phyloP scores from a whole-genome alignment of 2,113 vertebrate species.

The Phalacrocorax brasilianus region DNA sequence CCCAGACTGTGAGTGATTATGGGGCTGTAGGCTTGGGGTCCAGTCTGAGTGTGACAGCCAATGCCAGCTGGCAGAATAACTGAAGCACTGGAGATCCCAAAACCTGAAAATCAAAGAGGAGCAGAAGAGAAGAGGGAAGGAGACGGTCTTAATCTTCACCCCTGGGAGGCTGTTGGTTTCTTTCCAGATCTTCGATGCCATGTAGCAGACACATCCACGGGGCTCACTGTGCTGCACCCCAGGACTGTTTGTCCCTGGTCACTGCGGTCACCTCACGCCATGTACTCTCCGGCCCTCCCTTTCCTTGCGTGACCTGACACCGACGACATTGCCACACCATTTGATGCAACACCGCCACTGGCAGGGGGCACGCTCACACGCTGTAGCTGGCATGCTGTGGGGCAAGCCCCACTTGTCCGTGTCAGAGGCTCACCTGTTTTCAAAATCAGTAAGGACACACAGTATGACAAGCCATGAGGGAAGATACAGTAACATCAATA shows the following conservation, averaged over 20 bases:
- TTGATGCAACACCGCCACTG: fast-evolving
- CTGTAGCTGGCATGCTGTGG: fast-evolving
- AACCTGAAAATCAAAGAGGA: not conserved
- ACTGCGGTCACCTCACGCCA: not conserved
- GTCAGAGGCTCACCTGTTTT: not conserved
- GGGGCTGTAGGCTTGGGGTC: not conserved
- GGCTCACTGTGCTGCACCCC: not conserved
- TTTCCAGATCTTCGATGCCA: not conserved
- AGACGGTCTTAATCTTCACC: not conserved
- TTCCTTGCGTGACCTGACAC: not conserved
- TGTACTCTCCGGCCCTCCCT: not conserved
- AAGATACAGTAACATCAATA: not conserved
- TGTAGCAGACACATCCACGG: not conserved
- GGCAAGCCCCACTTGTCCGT: not conserved
- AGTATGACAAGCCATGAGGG: not conserved
- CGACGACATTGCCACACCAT: fast-evolving
- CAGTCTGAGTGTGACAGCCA: not conserved
- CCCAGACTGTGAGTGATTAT: not conserved
- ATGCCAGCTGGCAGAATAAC: not conserved
- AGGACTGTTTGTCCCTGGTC: not conserved
- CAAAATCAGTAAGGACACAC: not conserved
- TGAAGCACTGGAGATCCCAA: not conserved
- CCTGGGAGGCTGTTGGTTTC: not conserved
- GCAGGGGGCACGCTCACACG: fast-evolving
- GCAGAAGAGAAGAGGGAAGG: not conserved